Base-by-base conservation (phyloP, 1,140 invertebrate species). In the Mya arenaria region DNA sequence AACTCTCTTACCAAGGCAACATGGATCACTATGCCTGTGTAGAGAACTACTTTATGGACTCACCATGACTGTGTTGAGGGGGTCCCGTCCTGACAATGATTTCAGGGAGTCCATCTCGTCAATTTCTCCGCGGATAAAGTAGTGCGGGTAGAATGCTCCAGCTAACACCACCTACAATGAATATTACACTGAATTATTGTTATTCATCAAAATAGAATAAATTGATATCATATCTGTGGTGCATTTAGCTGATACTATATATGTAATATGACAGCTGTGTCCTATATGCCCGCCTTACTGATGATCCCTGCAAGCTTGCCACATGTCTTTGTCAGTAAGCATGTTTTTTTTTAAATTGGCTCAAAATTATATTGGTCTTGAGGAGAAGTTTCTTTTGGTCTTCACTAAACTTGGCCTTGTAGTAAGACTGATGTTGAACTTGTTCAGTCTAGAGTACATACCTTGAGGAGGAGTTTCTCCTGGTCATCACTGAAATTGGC, bases 61-160 rank as follows among this genome's bases (percentile, higher is more conserved):
- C 44, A 98, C 93, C 89, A 95, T 95, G 3, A 98, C 96, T 0
- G 97, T 97, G 34, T 93, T 95, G 37, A 93, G 94, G 0, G 97
- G 97, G 93, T 98, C 95, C 17, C 95, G 91, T 0, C 96, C 96
- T 28, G 93, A 94, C 0, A 98, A 90, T 0, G 91, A 87, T 78
- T 95, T 95, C 0, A 95, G 93, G 0, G 95, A 94, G 0, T 94
- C 92, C 0, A 93, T 91, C 88, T 97, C 96, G 74, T 95, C 94
- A 52, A 94, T 92, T 30, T 92, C 86, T 0, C 91, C 92, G 23
- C 95, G 94, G 15, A 95, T 87, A 92, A 97, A 99, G 90, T 97
- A 98, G 91, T 98, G 95, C 0, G 98, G 98, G 93, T 98, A 99
- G 92, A 99, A 98, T 19, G 97, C 96, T 6, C 96, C 96, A 78